Evolutionary conservation across 2,113 vertebrate species (phyloP).

Genomic region (Daphoenositta chrysoptera): DNA sequence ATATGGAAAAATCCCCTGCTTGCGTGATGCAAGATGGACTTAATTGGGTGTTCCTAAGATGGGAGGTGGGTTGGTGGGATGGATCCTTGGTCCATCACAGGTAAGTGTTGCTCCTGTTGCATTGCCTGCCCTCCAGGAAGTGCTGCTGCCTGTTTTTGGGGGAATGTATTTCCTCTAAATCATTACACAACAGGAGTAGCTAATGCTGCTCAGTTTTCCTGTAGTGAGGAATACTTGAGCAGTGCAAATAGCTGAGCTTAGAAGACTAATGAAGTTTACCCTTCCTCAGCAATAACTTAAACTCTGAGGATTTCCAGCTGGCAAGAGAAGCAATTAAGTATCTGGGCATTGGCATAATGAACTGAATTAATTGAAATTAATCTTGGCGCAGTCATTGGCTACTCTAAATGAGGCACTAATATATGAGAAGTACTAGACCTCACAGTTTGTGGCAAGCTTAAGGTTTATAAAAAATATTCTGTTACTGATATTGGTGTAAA

Average conservation of each 20-base stretch:
- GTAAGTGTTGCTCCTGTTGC: background rate
- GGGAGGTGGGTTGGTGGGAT: background rate
- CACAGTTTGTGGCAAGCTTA: background rate
- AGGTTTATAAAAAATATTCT: background rate
- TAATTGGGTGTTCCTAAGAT: background rate
- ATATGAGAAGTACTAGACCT: background rate
- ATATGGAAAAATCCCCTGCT: background rate
- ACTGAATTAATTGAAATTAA: constrained; percentile 24
- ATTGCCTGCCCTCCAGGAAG: background rate
- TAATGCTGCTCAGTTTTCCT: background rate
- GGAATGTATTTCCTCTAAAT: background rate
- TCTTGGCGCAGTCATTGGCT: background rate
- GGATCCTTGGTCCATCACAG: background rate
- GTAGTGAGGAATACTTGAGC: background rate
- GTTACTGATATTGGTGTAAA: background rate
- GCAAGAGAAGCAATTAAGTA: constrained; percentile 12
- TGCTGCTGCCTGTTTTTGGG: background rate
- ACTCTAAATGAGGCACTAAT: background rate
- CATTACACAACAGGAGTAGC: background rate
- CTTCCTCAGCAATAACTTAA: background rate
- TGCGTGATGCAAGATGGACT: accelerated
- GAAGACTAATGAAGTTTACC: constrained; percentile 1
- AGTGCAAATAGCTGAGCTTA: background rate
- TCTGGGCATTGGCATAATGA: background rate
- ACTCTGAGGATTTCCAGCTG: background rate